phyloP scores from a whole-genome alignment of 1,140 invertebrate genomes.

The Drosophila dunni region DNA sequence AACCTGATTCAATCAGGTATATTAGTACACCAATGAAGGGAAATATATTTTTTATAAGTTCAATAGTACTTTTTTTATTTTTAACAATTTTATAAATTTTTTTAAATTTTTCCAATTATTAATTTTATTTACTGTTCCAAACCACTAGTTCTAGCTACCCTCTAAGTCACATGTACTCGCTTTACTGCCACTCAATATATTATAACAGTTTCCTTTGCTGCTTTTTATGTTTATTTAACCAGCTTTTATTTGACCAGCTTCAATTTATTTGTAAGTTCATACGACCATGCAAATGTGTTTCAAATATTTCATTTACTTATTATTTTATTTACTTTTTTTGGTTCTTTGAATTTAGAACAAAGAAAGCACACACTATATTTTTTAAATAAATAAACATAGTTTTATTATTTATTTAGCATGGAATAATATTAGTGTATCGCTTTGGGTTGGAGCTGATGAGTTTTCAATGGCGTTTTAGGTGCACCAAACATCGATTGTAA shows the following conservation, averaged over 20 bases:
- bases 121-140: no score
- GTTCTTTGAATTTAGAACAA: conserved; percentile 12
- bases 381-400: neutral
- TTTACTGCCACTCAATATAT: no score
- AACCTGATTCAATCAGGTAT: neutral
- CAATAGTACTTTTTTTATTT: no score
- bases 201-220: no score
- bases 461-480: conserved; percentile 34
- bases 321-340: conserved; percentile 41
- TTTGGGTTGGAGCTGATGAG: conserved; percentile 3
- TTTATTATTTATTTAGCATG: conserved; percentile 9
- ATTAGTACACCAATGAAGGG: neutral
- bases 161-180: no score
- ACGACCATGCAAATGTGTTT: conserved; percentile 9
- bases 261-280: neutral
- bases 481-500: conserved; percentile 40
- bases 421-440: conserved; percentile 31
- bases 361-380: conserved; percentile 10
- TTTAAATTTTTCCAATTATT: no score
- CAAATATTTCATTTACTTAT: conserved; percentile 32
- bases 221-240: no score
- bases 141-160: no score
- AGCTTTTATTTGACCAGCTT: no score
- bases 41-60: no score
- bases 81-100: no score